Conservation (phyloP, 2,113 vertebrate genomes). For the Tinamus guttatus region DNA sequence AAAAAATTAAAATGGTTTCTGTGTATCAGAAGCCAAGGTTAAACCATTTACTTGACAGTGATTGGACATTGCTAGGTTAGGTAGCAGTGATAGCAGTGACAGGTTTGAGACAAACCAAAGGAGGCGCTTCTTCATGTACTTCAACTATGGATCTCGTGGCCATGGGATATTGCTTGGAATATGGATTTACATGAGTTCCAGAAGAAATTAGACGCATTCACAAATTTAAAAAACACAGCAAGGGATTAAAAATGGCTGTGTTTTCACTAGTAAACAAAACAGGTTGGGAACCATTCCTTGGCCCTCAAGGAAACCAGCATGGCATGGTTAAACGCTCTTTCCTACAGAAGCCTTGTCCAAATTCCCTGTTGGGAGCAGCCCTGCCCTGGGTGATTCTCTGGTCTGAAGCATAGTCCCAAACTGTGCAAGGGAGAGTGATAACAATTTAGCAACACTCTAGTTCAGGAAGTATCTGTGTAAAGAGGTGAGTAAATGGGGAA, state of each 20-base stretch:
- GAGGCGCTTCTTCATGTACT: background rate
- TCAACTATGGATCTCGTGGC: background rate
- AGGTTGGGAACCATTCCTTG: background rate
- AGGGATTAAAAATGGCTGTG: background rate
- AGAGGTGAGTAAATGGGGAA: background rate
- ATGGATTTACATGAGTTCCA: background rate
- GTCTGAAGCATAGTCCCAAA: background rate
- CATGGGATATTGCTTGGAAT: background rate
- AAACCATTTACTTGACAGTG: background rate
- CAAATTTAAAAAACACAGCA: background rate
- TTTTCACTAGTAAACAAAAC: background rate
- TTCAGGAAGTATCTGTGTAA: background rate
- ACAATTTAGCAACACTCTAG: background rate
- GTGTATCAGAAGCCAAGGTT: background rate
- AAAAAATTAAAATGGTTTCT: background rate
- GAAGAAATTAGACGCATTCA: background rate
- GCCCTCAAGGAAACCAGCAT: background rate
- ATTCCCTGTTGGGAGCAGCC: background rate
- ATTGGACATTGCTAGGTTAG: background rate
- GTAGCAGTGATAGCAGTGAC: background rate
- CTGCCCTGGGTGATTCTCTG: background rate
- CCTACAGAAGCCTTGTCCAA: fast-evolving
- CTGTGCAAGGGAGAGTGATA: background rate
- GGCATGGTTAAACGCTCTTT: background rate
- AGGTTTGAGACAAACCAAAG: background rate